Percentiles rank a stretch among this genome's conserved stretches.
phyloP scores from a whole-genome alignment of 2,113 vertebrate genomes.

The Sorex fumeus region DNA sequence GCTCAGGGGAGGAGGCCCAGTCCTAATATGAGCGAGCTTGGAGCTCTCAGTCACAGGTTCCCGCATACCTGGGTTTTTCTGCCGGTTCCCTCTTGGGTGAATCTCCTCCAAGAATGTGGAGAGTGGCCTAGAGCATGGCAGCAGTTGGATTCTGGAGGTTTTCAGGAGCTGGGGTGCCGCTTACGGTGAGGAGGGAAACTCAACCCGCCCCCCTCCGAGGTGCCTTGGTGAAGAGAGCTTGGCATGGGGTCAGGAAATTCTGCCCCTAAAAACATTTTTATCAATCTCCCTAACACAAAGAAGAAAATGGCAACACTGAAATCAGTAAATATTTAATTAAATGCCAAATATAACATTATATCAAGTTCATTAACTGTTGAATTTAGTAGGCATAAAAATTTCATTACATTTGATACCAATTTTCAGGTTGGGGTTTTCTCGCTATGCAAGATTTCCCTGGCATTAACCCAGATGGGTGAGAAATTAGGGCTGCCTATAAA shows the following conservation, averaged over 20 bases:
- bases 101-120: too few species aligned
- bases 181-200: too few species aligned
- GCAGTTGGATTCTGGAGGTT: too few species aligned
- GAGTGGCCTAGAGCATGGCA: too few species aligned
- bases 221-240: neutral
- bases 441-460: neutral
- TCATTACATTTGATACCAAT: constrained; percentile 67
- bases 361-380: constrained; percentile 77
- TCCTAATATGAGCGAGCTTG: too few species aligned
- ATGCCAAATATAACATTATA: constrained; percentile 66
- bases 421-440: constrained; percentile 55
- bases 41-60: too few species aligned
- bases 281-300: constrained; percentile 21
- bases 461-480: constrained; percentile 51
- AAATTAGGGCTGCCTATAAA: neutral
- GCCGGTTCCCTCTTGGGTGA: too few species aligned
- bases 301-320: constrained; percentile 48
- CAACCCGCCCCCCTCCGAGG: too few species aligned
- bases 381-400: constrained; percentile 75
- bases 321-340: constrained; percentile 77
- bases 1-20: too few species aligned
- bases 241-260: neutral
- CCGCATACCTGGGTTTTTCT: too few species aligned
- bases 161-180: too few species aligned
- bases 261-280: neutral